phyloP scores from a whole-genome alignment of 2,113 vertebrate genomes.

The Takifugu flavidus region DNA sequence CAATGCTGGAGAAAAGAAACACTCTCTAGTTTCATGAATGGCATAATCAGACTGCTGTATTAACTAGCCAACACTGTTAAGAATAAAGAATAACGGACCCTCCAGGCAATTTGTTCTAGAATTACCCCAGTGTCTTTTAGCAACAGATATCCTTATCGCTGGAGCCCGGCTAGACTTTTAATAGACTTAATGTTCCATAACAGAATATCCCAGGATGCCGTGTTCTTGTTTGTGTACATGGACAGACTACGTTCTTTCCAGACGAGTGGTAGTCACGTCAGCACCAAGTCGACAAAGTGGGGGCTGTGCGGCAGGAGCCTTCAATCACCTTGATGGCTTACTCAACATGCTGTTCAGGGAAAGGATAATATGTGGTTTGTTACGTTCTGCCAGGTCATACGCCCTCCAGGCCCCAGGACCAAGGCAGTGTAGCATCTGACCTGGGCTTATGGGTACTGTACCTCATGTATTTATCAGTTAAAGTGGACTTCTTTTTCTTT shows the following conservation, averaged over 20 bases:
- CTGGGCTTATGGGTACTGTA: too few species aligned
- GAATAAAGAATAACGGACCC: slow-evolving; percentile 16
- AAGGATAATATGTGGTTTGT: slow-evolving; percentile 48
- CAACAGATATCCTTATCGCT: slow-evolving; percentile 33
- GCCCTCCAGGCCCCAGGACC: slow-evolving; percentile 53
- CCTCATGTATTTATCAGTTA: too few species aligned
- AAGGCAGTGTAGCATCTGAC: slow-evolving; percentile 43
- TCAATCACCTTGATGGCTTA: slow-evolving; percentile 39
- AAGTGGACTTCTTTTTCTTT: too few species aligned
- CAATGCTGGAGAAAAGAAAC: slow-evolving; percentile 40
- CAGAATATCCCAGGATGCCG: slow-evolving; percentile 22
- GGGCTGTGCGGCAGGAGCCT: slow-evolving; percentile 18
- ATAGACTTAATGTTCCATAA: slow-evolving; percentile 38
- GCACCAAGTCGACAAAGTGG: slow-evolving; percentile 6
- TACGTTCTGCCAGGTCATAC: slow-evolving; percentile 49
- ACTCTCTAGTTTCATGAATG: slow-evolving; percentile 49
- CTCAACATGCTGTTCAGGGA: slow-evolving; percentile 36
- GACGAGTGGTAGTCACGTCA: slow-evolving; percentile 8
- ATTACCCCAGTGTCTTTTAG: slow-evolving; percentile 47
- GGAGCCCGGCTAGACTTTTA: slow-evolving; percentile 29
- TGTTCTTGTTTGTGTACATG: slow-evolving; percentile 8
- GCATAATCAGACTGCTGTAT: slow-evolving; percentile 41
- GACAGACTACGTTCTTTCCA: slow-evolving; percentile 4
- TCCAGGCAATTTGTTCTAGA: slow-evolving; percentile 26
- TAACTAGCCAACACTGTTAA: slow-evolving; percentile 16